Base-by-base conservation (phyloP, 2,113 vertebrate genomes). In the Perca schrenkii region DNA sequence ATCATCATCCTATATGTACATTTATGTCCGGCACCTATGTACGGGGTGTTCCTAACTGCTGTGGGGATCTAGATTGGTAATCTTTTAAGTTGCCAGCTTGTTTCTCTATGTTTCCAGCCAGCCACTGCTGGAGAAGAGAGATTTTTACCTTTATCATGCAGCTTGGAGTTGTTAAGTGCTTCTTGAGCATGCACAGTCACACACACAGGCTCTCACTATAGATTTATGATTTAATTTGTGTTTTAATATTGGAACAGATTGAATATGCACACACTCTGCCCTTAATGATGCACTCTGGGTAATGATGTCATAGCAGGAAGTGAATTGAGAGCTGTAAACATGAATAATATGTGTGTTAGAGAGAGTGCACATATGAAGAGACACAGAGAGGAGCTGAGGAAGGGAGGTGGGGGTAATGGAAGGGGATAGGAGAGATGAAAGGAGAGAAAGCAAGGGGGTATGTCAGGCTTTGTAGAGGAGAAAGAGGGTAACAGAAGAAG, bases 181-280 rank as follows among this genome's bases (percentile, higher is more conserved):
- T 92, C 74, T 65, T 78, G 74, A 86, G 79, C 65, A 66, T 25
- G 58, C 54, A n/a, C n/a, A n/a, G 7, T 83, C 72, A 79, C 56
- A 71, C 73, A 49, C 50, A 82, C 54, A 34, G 36, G 21, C 61
- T 64, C 70, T 57, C 74, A 49, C 40, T 82, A 83, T 78, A 74
- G 88, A 89, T 89, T 86, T 74, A 88, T 79, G 83, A 46, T 89
- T 92, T 84, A 71, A 88, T 88, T 84, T 66, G 15, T 78, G 25
- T 87, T 92, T 89, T 89, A 88, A 86, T 91, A 88, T 83, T 76
- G 68, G 65, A 88, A 52, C 70, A 70, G 57, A 80, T 74, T 74
- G 82, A 88, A 86, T 82, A 85, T 84, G 71, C 87, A 83, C 73
- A 84, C 65, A 52, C 28, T 64, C 11, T 60, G 17, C 52, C 40